A percentile compares a stretch with the other conserved stretches of the same genome.
phyloP scores from a whole-genome alignment of 2,888 invertebrate genomes.

The Galerucella calmariensis region DNA sequence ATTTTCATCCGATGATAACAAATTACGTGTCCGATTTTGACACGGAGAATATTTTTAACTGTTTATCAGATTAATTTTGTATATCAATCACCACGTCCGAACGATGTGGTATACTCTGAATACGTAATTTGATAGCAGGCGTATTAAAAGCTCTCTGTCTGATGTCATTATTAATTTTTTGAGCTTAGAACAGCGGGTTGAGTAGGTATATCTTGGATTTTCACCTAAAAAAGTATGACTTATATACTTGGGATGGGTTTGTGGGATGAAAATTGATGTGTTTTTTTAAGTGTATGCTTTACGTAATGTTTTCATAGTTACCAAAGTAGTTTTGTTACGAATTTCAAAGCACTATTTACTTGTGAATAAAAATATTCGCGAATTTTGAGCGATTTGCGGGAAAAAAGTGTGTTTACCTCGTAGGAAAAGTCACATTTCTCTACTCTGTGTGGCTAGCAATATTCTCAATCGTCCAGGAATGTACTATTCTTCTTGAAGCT shows the following conservation, averaged over 20 bases:
- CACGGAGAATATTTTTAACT: conserved; percentile 1
- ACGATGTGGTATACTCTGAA: conserved; percentile 9
- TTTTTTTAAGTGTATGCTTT: neutral
- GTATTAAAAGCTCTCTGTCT: conserved; percentile 10
- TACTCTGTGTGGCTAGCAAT: too few relatives aligned
- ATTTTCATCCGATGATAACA: conserved; percentile 8
- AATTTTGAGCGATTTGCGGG: too few relatives aligned
- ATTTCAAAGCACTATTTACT: too few relatives aligned
- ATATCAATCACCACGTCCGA: conserved; percentile 12
- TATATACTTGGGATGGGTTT: neutral
- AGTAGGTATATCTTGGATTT: neutral
- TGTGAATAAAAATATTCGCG: too few relatives aligned
- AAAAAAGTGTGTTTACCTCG: too few relatives aligned
- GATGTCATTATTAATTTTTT: conserved; percentile 6
- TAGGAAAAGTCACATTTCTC: too few relatives aligned
- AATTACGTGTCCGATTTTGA: conserved; percentile 14
- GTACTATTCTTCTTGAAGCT: too few relatives aligned
- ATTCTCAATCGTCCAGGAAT: too few relatives aligned
- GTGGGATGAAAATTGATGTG: neutral
- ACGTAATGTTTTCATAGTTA: too few relatives aligned
- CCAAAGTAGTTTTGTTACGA: too few relatives aligned
- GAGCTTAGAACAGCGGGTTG: neutral
- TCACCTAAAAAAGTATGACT: neutral
- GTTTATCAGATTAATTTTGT: conserved; percentile 18
- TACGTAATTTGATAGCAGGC: conserved; percentile 11